Evolutionary conservation across 37 sponge, comb jelly and placozoan genomes (phyloP).

Genomic region (Mnemiopsis leidyi): DNA sequence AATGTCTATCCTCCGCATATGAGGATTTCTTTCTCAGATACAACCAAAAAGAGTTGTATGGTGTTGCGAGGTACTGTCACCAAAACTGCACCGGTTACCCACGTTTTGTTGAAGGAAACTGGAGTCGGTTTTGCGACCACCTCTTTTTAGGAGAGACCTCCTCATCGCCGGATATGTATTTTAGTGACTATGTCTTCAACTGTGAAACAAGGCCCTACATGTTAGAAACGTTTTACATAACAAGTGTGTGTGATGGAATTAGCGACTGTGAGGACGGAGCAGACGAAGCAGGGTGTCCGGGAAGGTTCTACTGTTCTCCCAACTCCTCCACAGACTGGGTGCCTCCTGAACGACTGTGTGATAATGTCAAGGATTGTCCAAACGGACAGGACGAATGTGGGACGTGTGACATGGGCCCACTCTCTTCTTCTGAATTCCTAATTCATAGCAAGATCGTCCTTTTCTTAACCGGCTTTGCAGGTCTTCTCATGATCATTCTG

Average conservation of each 20-base stretch:
- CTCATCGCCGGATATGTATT: not conserved
- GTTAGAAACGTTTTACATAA: not conserved
- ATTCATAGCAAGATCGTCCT: not conserved
- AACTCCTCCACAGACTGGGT: not conserved
- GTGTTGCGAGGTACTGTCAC: too few species aligned
- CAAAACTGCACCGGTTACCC: too few species aligned
- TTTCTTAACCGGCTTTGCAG: not conserved
- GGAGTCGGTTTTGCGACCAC: not conserved
- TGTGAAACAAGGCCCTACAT: not conserved
- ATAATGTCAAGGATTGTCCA: not conserved
- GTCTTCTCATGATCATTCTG: not conserved
- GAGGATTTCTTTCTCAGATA: too few species aligned
- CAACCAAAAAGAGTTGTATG: too few species aligned
- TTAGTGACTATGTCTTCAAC: not conserved
- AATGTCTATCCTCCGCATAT: too few species aligned
- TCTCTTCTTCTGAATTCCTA: not conserved
- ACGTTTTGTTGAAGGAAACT: too few species aligned
- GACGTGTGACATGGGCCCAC: not conserved
- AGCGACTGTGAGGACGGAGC: not conserved
- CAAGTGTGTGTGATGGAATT: not conserved
- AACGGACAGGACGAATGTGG: slow-evolving; percentile 17
- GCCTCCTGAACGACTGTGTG: not conserved
- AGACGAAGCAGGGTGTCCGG: not conserved
- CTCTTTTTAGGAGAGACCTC: not conserved
- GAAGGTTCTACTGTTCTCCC: slow-evolving; percentile 41